phyloP scores from a whole-genome alignment of 92 coral and sea anemone genomes.

The Phenganax subtilis region DNA sequence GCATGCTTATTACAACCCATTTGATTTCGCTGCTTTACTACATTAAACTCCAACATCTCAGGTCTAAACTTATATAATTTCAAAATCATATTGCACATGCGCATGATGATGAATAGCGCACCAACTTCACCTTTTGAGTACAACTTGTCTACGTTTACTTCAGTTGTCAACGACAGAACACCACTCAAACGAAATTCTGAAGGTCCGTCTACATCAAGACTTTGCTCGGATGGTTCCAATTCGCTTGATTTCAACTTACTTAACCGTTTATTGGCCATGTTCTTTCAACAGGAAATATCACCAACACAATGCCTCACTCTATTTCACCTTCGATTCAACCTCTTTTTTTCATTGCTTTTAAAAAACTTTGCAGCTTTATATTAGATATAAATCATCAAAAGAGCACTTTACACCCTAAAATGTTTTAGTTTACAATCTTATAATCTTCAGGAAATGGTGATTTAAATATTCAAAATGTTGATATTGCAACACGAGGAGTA shows the following conservation, averaged over 20 bases:
- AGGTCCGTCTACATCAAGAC: constrained; percentile 25
- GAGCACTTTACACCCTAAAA: background rate
- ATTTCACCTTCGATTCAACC: background rate
- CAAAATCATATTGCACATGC: too few relatives aligned
- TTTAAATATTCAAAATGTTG: too few relatives aligned
- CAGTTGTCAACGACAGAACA: constrained; percentile 11
- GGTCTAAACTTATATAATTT: too few relatives aligned
- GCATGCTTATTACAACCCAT: too few relatives aligned
- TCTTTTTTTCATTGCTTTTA: background rate
- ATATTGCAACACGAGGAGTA: too few relatives aligned
- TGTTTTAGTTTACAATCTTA: background rate
- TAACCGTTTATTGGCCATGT: constrained; percentile 33
- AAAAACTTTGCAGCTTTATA: background rate
- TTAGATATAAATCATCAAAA: background rate
- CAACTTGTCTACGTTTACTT: constrained; percentile 1
- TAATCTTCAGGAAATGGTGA: too few relatives aligned
- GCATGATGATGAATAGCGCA: background rate
- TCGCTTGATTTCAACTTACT: constrained; percentile 23
- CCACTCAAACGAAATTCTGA: constrained; percentile 11
- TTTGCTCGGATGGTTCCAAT: constrained; percentile 21
- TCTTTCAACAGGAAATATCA: background rate
- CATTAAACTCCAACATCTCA: too few relatives aligned
- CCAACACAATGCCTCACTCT: background rate
- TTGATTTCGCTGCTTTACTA: too few relatives aligned
- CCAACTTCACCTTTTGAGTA: background rate